Evolutionary conservation across 92 coral and sea anemone genomes (phyloP).

Genomic region (Paragorgia papillata): DNA sequence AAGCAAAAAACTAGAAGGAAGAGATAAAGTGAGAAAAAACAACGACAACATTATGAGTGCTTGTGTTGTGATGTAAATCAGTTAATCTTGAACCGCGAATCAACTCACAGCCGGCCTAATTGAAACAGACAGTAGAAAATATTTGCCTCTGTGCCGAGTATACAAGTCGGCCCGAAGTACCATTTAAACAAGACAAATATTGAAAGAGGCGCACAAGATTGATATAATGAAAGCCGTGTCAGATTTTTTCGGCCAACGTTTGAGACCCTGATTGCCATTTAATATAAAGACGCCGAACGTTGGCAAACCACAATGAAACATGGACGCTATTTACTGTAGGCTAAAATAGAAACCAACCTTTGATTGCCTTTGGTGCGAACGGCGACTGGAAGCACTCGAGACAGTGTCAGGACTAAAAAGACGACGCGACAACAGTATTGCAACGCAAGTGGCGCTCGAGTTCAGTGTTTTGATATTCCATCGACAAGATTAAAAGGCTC

Average conservation of each 20-base stretch:
- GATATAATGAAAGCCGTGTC: constrained; percentile 33
- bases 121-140: constrained; percentile 29
- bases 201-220: constrained; percentile 1
- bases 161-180: constrained; percentile 30
- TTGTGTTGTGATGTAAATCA: constrained; percentile 17
- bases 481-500: constrained; percentile 10
- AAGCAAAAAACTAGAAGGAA: constrained; percentile 62
- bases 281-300: constrained; percentile 37
- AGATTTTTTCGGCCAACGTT: constrained; percentile 21
- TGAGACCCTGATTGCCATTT: constrained; percentile 33
- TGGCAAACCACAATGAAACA: neutral
- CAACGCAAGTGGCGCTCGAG: constrained; percentile 9
- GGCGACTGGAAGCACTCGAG: constrained; percentile 3
- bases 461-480: neutral
- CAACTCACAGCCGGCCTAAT: constrained; percentile 29
- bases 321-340: neutral
- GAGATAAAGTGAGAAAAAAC: neutral
- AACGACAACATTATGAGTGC: no score
- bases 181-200: constrained; percentile 49
- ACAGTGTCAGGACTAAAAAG: neutral
- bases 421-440: constrained; percentile 3
- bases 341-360: neutral
- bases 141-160: constrained; percentile 21
- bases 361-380: neutral
- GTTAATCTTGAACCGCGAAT: constrained; percentile 16